These are phyloP conservation scores for Ifrita kowaldi DNA, from an alignment of 2,113 vertebrate genomes.

Conservation along the genomic window DNA sequence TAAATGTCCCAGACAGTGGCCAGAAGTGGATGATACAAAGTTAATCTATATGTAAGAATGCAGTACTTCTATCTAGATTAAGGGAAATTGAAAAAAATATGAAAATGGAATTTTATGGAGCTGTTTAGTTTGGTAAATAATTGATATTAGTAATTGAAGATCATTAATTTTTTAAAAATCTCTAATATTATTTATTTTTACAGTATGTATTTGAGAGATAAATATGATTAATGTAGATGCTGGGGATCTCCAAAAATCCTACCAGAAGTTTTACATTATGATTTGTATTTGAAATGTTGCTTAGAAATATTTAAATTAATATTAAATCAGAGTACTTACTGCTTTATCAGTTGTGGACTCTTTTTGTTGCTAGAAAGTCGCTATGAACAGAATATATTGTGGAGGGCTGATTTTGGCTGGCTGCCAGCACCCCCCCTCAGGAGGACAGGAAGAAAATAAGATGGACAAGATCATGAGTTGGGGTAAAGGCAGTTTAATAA, in stretches of 20 bases:
- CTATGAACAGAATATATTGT: not conserved
- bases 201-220: not conserved
- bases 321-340: not conserved
- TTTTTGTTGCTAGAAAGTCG: not conserved
- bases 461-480: not conserved
- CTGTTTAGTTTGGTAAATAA: not conserved
- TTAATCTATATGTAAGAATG: not conserved
- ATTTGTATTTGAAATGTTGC: not conserved
- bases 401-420: not conserved
- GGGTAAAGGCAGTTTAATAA: not conserved
- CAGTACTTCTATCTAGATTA: not conserved
- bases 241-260: not conserved
- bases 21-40: not conserved
- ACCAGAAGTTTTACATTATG: not conserved
- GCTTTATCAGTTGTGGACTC: not conserved
- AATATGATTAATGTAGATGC: not conserved
- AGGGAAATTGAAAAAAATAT: not conserved
- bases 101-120: not conserved
- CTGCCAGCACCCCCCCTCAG: not conserved
- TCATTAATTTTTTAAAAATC: not conserved
- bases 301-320: not conserved
- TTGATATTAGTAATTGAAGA: not conserved
- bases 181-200: not conserved
- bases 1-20: fast-evolving
- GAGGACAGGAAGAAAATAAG: not conserved